These are phyloP conservation scores for Carcinoscorpius rotundicauda DNA, from an alignment of 1,140 invertebrate species.

Conservation along the genomic window DNA sequence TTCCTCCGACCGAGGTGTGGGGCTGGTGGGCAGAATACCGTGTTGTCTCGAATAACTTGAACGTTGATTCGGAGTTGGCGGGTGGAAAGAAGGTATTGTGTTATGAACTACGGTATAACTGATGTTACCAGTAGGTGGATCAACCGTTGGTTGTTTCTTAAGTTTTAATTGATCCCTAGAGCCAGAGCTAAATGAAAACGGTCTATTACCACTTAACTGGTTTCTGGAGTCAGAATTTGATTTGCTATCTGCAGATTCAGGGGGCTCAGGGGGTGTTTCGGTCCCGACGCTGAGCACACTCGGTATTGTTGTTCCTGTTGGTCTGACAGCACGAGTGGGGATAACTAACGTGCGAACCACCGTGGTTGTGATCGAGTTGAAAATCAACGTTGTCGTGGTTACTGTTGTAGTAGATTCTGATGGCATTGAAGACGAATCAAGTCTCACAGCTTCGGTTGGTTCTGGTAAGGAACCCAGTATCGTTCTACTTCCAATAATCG, in stretches of 20 bases:
- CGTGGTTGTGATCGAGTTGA: constrained; percentile 21
- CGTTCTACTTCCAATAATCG: constrained; percentile 24
- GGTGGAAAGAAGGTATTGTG: no score
- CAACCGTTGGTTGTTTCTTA: not conserved
- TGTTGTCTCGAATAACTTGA: constrained; percentile 13
- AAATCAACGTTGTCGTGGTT: constrained; percentile 23
- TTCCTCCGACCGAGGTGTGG: not conserved
- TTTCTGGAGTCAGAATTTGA: not conserved
- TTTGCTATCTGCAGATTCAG: constrained; percentile 17
- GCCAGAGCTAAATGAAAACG: no score
- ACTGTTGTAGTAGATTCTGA: constrained; percentile 22
- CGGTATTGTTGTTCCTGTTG: constrained; percentile 3
- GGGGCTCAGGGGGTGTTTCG: constrained; percentile 15
- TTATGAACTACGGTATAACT: no score
- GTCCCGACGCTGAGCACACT: constrained; percentile 16
- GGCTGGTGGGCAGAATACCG: constrained; percentile 8
- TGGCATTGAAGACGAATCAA: constrained; percentile 9
- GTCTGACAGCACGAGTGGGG: constrained; percentile 18
- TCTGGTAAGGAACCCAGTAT: constrained; percentile 19
- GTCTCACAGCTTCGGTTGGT: constrained; percentile 16
- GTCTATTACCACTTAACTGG: not conserved
- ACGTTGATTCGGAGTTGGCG: constrained; percentile 5
- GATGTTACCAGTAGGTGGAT: not conserved
- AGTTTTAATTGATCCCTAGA: not conserved
- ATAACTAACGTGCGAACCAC: constrained; percentile 22